Base-by-base conservation (phyloP, 2,797 vertebrate species). In the Parambassis ranga region DNA sequence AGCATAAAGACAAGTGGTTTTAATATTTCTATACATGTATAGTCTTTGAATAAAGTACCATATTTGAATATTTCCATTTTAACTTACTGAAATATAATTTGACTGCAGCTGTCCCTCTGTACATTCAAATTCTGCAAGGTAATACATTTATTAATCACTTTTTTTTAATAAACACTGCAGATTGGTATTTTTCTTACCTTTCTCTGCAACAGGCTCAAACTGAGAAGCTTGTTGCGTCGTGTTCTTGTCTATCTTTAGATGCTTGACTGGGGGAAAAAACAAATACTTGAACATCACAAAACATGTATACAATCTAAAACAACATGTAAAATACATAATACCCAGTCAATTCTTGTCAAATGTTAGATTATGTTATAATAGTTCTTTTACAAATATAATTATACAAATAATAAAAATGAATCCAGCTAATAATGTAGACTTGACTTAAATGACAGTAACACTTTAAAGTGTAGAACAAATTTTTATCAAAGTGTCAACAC, bases 21-120 rank as follows among this genome's bases (percentile, higher is more conserved):
- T 28, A 37, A 10, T 2, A 32, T 39, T 36, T 49, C 6, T 27
- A 37, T 11, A 10, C 6, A 49, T 37, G 31, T 2, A 26, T 15
- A 42, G 8, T 1, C 30, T 23, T 44, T 7, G 38, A 2, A 27
- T 10, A 10, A 9, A n/a, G n/a, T n/a, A n/a, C n/a, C n/a, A n/a
- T n/a, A n/a, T n/a, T n/a, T n/a, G 11, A 35, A 18, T 37, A 5
- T 15, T 30, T 48, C 11, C 0, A 48, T 53, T 61, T 23, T 0
- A 26, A 94, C 96, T 94, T 87, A 99, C 97, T 33, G 87, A 63
- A 81, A 99, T 90, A 73, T 93, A 84, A 81, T 95, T 95, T 32
- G 79, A 91, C 83, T 98, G 97, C 85, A 96, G 94, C 50, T 92
- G 92, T 37, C 94, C 94, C 61, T 98, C 96, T 38, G 89, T 93